Evolutionary conservation across 2,888 invertebrate genomes (phyloP), one percentile per base, ranked within the genome.

Genomic region (Xanthostigma xanthostigma): DNA sequence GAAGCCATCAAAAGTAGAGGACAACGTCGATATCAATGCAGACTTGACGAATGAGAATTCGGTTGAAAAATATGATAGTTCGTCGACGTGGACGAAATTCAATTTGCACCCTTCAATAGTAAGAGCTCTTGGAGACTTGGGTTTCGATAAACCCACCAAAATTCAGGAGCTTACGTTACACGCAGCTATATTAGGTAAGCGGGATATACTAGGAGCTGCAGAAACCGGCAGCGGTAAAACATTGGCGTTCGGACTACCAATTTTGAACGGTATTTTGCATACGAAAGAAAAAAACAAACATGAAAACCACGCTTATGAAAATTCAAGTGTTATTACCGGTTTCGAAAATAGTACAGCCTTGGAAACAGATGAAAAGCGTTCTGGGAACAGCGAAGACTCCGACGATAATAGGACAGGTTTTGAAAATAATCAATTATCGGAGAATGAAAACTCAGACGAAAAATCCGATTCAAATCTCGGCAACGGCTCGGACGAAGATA

Each of bases 161-260:
- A 97, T 98, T 60, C 97, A 98, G 65, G 71, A 77, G 14, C 61
- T 84, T 51, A 79, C 84, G 0, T 68, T 94, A 40, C 87, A 91
- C 0, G 76, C 89, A 43, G 91, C 94, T 36, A 82, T 94, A 58
- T 75, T 84, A 61, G 95, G 91, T 75, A 64, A 81, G 44, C 77
- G 86, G 67, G 96, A 98, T 66, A 88, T 98, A 55, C 68, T 98
- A 1, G 98, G 96, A n/a, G 97, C 97, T 48, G 97, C 97, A 3
- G 95, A 97, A 72, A 98, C 98, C 0, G 98, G 98, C 0, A 96
- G 95, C 67, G 98, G 98, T 0, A 98, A 98, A 73, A 98, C 98
- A 0, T 69, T 98, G 46, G 97, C 97, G 0, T 98, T 97, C 71
- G 95, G 91, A 1, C 85, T 98, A 50, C 98, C 98, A 9, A 83